A percentile compares a stretch with the other conserved stretches of the same genome.
phyloP scores from a whole-genome alignment of 2,797 vertebrate species.

The Pteropus rufus region DNA sequence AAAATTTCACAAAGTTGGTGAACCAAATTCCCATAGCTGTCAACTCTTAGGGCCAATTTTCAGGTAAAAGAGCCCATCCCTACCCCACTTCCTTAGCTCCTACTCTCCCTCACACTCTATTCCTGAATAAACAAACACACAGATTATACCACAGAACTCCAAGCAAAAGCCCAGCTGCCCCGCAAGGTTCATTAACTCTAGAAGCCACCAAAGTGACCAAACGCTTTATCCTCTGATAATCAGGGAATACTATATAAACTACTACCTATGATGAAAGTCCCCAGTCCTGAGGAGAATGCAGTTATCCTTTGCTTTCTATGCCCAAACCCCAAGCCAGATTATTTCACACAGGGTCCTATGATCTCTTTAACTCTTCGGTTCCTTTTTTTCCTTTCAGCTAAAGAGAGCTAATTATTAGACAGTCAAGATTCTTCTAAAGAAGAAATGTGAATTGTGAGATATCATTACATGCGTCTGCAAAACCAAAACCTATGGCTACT shows the following conservation, averaged over 20 bases:
- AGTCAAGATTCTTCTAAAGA: constrained; percentile 44
- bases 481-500: constrained; percentile 19
- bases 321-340: not conserved
- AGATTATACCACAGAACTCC: not conserved
- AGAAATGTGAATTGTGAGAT: constrained; percentile 35
- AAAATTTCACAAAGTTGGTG: not conserved
- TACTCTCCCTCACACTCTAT: not conserved
- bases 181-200: not conserved
- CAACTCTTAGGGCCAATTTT: not conserved
- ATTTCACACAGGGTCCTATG: not conserved
- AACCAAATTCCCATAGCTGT: not conserved
- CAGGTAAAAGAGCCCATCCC: not conserved
- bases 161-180: not conserved
- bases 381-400: not conserved
- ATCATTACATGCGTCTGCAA: constrained; percentile 51
- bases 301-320: not conserved
- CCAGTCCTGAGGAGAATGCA: not conserved
- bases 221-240: not conserved
- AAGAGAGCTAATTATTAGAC: constrained; percentile 55
- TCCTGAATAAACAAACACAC: not conserved
- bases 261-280: not conserved
- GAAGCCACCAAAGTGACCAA: not conserved
- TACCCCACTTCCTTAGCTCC: not conserved
- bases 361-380: not conserved
- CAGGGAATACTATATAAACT: not conserved